Percentiles rank a stretch among this genome's conserved stretches.
phyloP scores from a whole-genome alignment of 2,888 invertebrate species.

The Lagria hirta region DNA sequence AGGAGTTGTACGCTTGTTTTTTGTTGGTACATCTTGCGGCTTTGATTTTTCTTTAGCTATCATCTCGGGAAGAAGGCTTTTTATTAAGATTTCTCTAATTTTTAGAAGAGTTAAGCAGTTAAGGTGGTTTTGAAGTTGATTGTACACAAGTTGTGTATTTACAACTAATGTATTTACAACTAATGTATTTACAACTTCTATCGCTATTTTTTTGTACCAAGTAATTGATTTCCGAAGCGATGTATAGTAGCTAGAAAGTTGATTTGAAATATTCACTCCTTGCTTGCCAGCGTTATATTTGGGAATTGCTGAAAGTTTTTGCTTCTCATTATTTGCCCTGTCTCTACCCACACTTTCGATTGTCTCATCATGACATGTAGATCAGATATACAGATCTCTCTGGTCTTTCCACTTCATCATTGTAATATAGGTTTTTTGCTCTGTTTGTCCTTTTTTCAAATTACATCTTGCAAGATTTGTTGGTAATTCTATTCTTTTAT shows the following conservation, averaged over 20 bases:
- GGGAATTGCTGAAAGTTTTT: neutral
- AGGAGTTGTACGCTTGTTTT: too few species aligned
- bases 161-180: too few species aligned
- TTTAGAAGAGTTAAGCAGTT: too few species aligned
- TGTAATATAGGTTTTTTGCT: conserved; percentile 11
- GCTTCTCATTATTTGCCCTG: neutral
- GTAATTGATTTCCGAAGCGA: neutral
- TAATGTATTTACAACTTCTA: neutral
- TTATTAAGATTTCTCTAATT: too few species aligned
- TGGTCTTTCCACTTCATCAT: neutral
- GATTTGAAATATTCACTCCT: conserved; percentile 1
- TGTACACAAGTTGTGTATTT: too few species aligned
- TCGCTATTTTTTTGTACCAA: neutral
- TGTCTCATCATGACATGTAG: neutral
- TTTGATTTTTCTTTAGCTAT: too few species aligned
- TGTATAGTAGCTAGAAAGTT: neutral
- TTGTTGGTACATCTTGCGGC: too few species aligned
- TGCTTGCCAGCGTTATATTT: neutral
- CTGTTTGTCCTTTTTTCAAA: too few species aligned
- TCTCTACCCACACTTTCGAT: neutral
- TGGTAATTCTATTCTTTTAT: conserved; percentile 39
- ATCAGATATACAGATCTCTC: neutral
- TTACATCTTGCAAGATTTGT: conserved; percentile 12
- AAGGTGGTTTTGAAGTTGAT: too few species aligned
- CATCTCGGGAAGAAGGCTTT: too few species aligned